Evolutionary conservation across 2,113 vertebrate species (phyloP).

Genomic region (Vanacampus margaritifer): DNA sequence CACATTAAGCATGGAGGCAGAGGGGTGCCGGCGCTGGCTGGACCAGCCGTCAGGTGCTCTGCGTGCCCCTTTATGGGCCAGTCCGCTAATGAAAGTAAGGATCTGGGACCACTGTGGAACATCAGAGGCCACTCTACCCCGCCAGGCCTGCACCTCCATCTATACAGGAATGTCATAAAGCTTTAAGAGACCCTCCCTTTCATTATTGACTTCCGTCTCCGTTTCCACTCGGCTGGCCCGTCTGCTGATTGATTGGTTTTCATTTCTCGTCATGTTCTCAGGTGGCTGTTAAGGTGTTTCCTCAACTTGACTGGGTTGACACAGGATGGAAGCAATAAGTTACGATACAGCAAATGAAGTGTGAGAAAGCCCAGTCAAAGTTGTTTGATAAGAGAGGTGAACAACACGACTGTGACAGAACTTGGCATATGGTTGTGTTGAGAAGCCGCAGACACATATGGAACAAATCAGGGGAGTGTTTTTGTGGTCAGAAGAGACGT

Average conservation of each 20-base stretch:
- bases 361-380: constrained; percentile 23
- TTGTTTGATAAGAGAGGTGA: constrained; percentile 31
- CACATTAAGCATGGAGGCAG: constrained; percentile 44
- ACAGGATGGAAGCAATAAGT: constrained; percentile 25
- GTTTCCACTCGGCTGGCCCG: constrained; percentile 16
- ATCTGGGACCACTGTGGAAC: constrained; percentile 81
- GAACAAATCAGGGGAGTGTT: constrained; percentile 55
- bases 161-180: constrained; percentile 90
- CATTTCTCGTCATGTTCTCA: constrained; percentile 70
- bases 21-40: constrained; percentile 69
- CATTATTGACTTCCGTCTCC: constrained; percentile 80
- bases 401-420: constrained; percentile 14
- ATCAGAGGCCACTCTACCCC: constrained; percentile 84
- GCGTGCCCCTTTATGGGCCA: constrained; percentile 81
- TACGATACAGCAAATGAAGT: constrained; percentile 42
- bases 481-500: constrained; percentile 47
- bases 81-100: constrained; percentile 81
- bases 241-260: constrained; percentile 78
- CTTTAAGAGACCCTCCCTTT: constrained; percentile 84
- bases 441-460: constrained; percentile 49
- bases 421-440: not conserved
- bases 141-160: constrained; percentile 76
- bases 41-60: constrained; percentile 83
- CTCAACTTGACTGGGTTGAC: constrained; percentile 12
- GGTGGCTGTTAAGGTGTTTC: constrained; percentile 25